Conservation (phyloP, 2,888 invertebrate species). For the Anoplius nigerrimus region DNA sequence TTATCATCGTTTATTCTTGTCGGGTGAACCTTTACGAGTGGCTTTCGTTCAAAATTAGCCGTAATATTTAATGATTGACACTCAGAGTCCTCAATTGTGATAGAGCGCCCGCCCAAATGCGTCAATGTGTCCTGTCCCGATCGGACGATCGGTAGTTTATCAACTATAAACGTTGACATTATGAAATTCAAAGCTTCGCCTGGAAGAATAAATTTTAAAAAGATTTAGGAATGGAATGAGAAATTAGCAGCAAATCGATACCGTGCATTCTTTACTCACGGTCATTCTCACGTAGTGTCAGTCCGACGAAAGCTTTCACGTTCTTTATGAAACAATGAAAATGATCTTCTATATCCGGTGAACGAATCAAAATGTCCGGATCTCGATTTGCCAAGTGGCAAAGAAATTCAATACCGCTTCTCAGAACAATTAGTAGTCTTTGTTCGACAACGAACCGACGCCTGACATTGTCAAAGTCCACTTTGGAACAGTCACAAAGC, state of each 20-base stretch:
- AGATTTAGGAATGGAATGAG: slow-evolving; percentile 9
- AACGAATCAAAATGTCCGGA: slow-evolving; percentile 62
- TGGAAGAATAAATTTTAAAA: slow-evolving; percentile 33
- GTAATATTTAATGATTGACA: no score
- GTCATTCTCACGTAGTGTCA: slow-evolving; percentile 63
- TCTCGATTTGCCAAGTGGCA: slow-evolving; percentile 65
- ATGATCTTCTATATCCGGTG: slow-evolving; percentile 63
- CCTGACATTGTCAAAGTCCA: slow-evolving; percentile 40
- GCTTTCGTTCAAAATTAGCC: no score
- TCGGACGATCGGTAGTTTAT: slow-evolving; percentile 48
- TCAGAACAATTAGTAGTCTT: slow-evolving; percentile 57
- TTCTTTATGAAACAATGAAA: slow-evolving; percentile 65
- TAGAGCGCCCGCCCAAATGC: no score
- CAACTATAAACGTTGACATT: slow-evolving; percentile 60
- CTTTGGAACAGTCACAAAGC: slow-evolving; percentile 61
- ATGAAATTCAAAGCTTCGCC: slow-evolving; percentile 63
- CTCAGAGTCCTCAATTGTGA: no score
- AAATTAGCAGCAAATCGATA: not conserved
- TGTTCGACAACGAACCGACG: slow-evolving; percentile 51
- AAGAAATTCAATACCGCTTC: slow-evolving; percentile 65
- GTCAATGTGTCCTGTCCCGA: not conserved
- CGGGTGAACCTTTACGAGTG: no score
- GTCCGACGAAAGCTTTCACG: slow-evolving; percentile 54
- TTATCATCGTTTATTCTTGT: no score
- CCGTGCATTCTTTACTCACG: slow-evolving; percentile 52